A percentile compares a stretch with the other conserved stretches of the same genome.
Evolutionary conservation across 1,140 invertebrate species (phyloP).

Genomic region (Drosophila pectinifera): DNA sequence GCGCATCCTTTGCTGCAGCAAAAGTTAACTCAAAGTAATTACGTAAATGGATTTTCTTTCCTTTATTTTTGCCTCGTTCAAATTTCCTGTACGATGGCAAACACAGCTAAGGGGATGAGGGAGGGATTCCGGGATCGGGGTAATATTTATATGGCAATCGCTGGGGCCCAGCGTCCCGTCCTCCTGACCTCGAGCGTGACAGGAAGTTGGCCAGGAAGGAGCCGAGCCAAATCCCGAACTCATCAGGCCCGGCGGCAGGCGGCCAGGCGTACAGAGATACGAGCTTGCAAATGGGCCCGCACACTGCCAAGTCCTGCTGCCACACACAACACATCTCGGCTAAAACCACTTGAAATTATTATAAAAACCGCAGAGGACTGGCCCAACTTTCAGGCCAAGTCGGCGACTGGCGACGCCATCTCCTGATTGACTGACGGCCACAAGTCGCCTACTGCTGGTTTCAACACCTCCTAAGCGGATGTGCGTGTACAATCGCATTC

Average conservation of each 20-base stretch:
- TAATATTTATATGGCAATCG: conserved; percentile 73
- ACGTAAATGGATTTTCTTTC: conserved; percentile 78
- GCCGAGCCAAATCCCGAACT: conserved; percentile 61
- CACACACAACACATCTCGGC: conserved; percentile 20
- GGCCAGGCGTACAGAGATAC: conserved; percentile 44
- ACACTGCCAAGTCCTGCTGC: conserved; percentile 7
- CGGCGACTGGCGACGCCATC: conserved; percentile 67
- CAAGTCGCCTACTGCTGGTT: conserved; percentile 24
- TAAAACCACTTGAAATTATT: conserved; percentile 57
- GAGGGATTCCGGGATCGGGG: conserved; percentile 26
- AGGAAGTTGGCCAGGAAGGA: conserved; percentile 77
- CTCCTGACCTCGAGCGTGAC: conserved; percentile 60
- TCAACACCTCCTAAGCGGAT: conserved; percentile 15
- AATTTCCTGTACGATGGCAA: conserved; percentile 76
- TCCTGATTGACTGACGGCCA: conserved; percentile 68
- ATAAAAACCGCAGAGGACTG: conserved; percentile 41
- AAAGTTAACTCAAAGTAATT: conserved; percentile 80
- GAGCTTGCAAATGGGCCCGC: conserved; percentile 33
- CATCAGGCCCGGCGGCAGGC: conserved; percentile 29
- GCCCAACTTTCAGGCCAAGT: conserved; percentile 60
- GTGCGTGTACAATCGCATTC: conserved; percentile 5
- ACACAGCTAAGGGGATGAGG: conserved; percentile 24
- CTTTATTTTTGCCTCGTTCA: conserved; percentile 60
- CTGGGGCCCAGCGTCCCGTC: background rate
- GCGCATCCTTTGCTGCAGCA: conserved; percentile 38